Base-by-base conservation (phyloP, 2,888 invertebrate genomes). In the Drosophila cognata region DNA sequence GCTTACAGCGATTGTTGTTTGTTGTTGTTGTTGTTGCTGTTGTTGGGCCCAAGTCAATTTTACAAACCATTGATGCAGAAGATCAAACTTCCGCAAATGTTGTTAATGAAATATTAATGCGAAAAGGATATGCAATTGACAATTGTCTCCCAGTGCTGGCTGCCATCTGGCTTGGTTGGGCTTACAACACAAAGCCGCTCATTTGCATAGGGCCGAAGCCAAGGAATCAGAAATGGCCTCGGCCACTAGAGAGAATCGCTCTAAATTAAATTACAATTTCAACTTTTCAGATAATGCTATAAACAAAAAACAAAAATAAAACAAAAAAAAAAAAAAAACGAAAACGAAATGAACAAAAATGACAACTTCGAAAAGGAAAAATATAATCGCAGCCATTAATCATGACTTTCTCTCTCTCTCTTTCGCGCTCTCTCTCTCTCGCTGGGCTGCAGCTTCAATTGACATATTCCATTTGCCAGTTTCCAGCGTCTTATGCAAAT, bases 1-100 rank as follows among this genome's bases (percentile, higher is more conserved):
- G 56, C 67, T 51, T 69, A 59, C 41, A 53, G 38, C 46, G 28
- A 31, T 33, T 63, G 46, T 21, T 71, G 60, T 10, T 43, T 70
- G 52, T 36, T 71, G 70, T 51, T 73, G 69, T 60, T 62, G 57
- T 35, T 53, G 51, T 57, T 62, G 58, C 46, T 67, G 74, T 48
- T 75, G 71, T 60, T 68, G 76, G 79, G 79, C 68, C 79, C 91
- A 89, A 92, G 92, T 92, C 92, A 92, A 92, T 92, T 92, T 92
- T 83, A 92, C 92, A 92, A 92, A 74, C 90, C 91, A 92, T 92
- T 92, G 92, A 92, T 92, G 91, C 92, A 92, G 92, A 92, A 92
- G 91, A 91, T 91, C 91, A 91, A 91, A 92, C 91, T 92, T 92
- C 91, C 89, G 74, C 78, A 90, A 91, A 91, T 91, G 89, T 88